Conservation (phyloP, 2,113 vertebrate species). For the Glaucomys volans region DNA sequence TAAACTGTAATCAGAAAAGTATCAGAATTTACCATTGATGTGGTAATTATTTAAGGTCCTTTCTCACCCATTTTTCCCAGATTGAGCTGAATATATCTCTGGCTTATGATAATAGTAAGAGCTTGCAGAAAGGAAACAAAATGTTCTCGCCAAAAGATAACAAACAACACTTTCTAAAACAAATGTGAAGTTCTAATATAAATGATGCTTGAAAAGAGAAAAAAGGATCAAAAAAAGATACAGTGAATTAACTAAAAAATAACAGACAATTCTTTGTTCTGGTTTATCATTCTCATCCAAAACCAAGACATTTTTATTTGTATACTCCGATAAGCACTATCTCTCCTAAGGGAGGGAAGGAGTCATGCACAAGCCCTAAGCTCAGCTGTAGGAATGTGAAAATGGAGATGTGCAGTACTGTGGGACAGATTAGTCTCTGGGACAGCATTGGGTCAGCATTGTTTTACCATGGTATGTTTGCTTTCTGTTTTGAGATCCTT, state of each 20-base stretch:
- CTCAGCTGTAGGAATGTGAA: constrained; percentile 13
- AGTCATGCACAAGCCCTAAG: not conserved
- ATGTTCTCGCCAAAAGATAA: constrained; percentile 41
- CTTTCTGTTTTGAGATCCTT: constrained; percentile 56
- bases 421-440: not conserved
- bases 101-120: constrained; percentile 26
- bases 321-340: not conserved
- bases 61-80: not conserved
- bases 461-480: not conserved
- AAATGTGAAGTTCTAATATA: constrained; percentile 54
- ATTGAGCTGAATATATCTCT: constrained; percentile 20
- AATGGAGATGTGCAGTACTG: not conserved
- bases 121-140: constrained; percentile 44
- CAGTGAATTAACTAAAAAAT: constrained; percentile 55
- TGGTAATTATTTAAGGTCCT: not conserved
- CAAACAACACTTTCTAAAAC: constrained; percentile 13
- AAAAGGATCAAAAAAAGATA: not conserved
- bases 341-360: not conserved
- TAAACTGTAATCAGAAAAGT: constrained; percentile 10
- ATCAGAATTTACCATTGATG: not conserved
- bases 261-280: constrained; percentile 49
- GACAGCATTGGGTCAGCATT: not conserved
- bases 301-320: constrained; percentile 21
- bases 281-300: constrained; percentile 18
- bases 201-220: not conserved